Evolutionary conservation across 2,113 vertebrate species (phyloP), one percentile per base, ranked within the genome.

Genomic region (Coturnix japonica): DNA sequence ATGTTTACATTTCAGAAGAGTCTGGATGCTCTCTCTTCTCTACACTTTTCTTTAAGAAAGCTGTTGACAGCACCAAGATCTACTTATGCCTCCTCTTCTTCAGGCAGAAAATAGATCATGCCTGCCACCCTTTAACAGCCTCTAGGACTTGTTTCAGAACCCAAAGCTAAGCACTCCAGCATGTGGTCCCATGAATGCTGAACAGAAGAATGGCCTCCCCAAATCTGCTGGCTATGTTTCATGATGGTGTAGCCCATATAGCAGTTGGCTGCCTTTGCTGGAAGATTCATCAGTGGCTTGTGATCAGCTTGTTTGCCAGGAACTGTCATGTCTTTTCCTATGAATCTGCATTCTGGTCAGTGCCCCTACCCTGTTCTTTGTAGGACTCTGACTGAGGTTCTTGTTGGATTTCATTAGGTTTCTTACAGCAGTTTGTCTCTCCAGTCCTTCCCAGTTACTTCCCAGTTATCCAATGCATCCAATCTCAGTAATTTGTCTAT

Each of bases 101-200:
- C n/a, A 77, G 16, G 28, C 44, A 64, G 33, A 64, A 47, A 2
- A 16, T 3, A 33, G n/a, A 16, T 30, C 21, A 23, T 0, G 1
- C 31, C 28, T 39, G 46, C 47, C 13, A 72, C 39, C n/a, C 33
- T 22, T 70, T 73, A 60, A 60, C 33, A 65, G 60, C 12, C 31
- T 9, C 23, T 37, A 21, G 53, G 33, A 64, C 35, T 35, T 89
- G 20, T 43, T 37, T 44, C 23, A 39, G 54, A 60, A n/a, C 59
- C 7, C 13, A 72, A 59, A 82, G 57, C 37, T 35, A 44, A 85
- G 57, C 7, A 8, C 31, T 79, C 33, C 12, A 72, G 57, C 37
- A 2, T 9, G 31, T 41, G 15, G 30, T 81, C 12, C 51, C 21
- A 9, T 25, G 31, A 41, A 57, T 8, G 28, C 43, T 67, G 18